These are phyloP conservation scores for Thamnophis elegans DNA, from an alignment of 2,797 vertebrate species.

Conservation along the genomic window DNA sequence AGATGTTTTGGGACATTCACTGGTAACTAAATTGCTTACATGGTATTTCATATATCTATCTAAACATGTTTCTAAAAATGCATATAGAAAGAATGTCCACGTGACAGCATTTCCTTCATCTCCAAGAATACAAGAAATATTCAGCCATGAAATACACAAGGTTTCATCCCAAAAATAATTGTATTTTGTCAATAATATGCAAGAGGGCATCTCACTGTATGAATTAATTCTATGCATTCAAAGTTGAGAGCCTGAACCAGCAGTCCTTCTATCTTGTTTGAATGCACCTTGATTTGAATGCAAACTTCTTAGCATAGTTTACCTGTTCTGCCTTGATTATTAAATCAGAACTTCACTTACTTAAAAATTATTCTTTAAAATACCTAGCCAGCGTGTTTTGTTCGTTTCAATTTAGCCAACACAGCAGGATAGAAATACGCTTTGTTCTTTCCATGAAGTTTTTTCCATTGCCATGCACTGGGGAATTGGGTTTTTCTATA, in stretches of 20 bases:
- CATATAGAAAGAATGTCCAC: not conserved
- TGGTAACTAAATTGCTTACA: not conserved
- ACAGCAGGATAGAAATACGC: slow-evolving; percentile 6
- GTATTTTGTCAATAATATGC: not conserved
- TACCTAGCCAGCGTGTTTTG: not conserved
- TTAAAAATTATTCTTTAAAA: slow-evolving; percentile 19
- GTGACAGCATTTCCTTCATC: not conserved
- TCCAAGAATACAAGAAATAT: not conserved
- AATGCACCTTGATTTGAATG: not conserved
- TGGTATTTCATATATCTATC: not conserved
- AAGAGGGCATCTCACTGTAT: not conserved
- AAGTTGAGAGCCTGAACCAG: not conserved
- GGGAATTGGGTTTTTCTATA: slow-evolving; percentile 40
- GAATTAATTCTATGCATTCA: not conserved
- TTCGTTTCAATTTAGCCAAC: slow-evolving; percentile 38
- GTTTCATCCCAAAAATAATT: not conserved
- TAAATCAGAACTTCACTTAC: not conserved
- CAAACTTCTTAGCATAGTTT: rapidly evolving
- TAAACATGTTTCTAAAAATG: not conserved
- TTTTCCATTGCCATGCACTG: slow-evolving; percentile 15
- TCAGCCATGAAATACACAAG: not conserved
- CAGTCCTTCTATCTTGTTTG: not conserved
- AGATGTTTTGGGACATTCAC: not conserved
- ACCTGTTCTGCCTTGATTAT: not conserved
- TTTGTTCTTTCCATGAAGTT: slow-evolving; percentile 37